Base-by-base conservation (phyloP, 2,797 vertebrate genomes). In the Jordanella pulchra region DNA sequence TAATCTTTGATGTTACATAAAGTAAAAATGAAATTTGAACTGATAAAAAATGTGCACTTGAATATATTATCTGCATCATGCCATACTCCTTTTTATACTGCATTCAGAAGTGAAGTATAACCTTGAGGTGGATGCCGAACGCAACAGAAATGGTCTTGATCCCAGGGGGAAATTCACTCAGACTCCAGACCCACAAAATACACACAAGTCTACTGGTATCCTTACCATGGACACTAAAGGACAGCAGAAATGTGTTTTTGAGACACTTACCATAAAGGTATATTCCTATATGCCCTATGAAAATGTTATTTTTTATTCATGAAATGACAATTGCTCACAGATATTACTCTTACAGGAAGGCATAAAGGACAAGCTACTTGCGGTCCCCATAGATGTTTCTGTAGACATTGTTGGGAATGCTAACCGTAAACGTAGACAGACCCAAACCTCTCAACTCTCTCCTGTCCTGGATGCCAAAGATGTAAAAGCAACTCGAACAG, bases 311-410 rank as follows among this genome's bases (percentile, higher is more conserved):
- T 51, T 15, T 71, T 3, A 5, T 1, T 0, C 30, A 25, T 25
- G 15, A 39, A 27, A 10, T 35, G 39, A 35, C 1, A 87, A 69
- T 76, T n/a, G 39, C 15, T 47, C 10, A n/a, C 15, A 71, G 13
- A 42, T 47, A 2, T 15, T 61, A 2, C 76, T 44, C 71, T 28
- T 32, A 10, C 76, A 99, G 97, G 96, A 97, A 12, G 95, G 92
- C 70, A 95, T 98, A 75, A 94, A 88, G 91, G 97, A 99, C 88
- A 99, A 97, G 82, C 92, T 99, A 63, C 94, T 76, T 1, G 96
- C 95, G 17, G 95, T 99, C 82, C 95, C 97, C 45, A 53, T 99
- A 53, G 94, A 95, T 0, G 95, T 97, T 67, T 92, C 89, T 0
- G 94, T 97, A 71, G 90, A 93, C 58, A 96, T 99, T 76, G 82